phyloP scores from a whole-genome alignment of 2,888 invertebrate species.

The Julus scanicus region DNA sequence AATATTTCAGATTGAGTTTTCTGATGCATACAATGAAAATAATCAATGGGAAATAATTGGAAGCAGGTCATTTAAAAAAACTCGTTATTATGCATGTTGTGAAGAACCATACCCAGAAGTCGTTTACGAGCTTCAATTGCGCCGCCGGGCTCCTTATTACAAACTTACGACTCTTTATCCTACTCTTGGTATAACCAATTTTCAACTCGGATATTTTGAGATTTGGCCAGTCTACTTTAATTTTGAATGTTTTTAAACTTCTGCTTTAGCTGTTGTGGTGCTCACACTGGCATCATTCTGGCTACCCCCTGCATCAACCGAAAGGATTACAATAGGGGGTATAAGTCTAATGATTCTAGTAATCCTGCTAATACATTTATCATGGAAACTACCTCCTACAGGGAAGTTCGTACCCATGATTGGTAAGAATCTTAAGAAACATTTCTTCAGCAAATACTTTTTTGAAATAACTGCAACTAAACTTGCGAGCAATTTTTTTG shows the following conservation, averaged over 20 bases:
- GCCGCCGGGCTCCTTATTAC: constrained; percentile 53
- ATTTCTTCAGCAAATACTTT: background rate
- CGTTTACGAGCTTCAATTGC: constrained; percentile 46
- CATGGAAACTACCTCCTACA: constrained; percentile 63
- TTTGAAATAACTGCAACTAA: background rate
- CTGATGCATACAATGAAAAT: constrained; percentile 42
- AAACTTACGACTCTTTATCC: constrained; percentile 54
- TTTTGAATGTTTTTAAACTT: background rate
- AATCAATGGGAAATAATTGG: constrained; percentile 54
- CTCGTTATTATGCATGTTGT: constrained; percentile 52
- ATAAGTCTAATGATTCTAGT: constrained; percentile 72
- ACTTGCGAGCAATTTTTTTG: too few species aligned
- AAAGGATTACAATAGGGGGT: constrained; percentile 72
- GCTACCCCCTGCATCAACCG: constrained; percentile 76
- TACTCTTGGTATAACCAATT: background rate
- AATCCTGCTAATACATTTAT: constrained; percentile 74
- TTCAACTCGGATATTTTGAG: background rate
- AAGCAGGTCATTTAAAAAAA: constrained; percentile 45
- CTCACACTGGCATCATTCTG: constrained; percentile 74
- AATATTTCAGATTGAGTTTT: constrained; percentile 25
- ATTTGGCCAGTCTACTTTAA: too few species aligned
- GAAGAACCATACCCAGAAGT: constrained; percentile 52
- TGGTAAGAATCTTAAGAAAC: constrained; percentile 9
- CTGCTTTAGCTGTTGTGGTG: constrained; percentile 36
- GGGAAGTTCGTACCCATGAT: constrained; percentile 53